These are phyloP conservation scores for Ostrea edulis DNA, from an alignment of 1,140 invertebrate species.

Conservation along the genomic window DNA sequence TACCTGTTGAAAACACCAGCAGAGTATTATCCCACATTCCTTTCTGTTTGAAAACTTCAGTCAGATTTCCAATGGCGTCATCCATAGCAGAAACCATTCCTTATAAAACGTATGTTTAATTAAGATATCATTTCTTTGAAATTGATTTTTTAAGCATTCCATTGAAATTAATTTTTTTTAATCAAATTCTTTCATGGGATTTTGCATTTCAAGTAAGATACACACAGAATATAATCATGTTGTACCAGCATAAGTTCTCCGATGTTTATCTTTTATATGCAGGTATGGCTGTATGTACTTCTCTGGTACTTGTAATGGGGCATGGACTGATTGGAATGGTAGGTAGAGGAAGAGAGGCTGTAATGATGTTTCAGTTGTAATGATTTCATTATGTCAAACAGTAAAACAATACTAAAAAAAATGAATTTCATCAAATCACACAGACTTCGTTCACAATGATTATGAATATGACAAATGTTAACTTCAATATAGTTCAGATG, in stretches of 20 bases:
- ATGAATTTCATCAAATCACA: too few relatives aligned
- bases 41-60: slow-evolving; percentile 76
- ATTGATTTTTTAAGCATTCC: too few relatives aligned
- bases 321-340: slow-evolving; percentile 74
- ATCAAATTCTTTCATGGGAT: too few relatives aligned
- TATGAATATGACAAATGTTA: too few relatives aligned
- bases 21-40: slow-evolving; percentile 80
- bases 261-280: slow-evolving; percentile 72
- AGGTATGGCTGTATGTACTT: slow-evolving; percentile 72
- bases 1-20: slow-evolving; percentile 73
- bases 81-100: slow-evolving; percentile 81
- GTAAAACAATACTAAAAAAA: too few relatives aligned
- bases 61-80: slow-evolving; percentile 80
- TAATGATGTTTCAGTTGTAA: slow-evolving; percentile 24
- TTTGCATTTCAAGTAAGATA: neutral
- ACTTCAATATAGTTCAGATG: too few relatives aligned
- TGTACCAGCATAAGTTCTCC: slow-evolving; percentile 75
- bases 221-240: neutral
- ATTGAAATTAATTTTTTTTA: too few relatives aligned
- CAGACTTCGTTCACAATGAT: too few relatives aligned
- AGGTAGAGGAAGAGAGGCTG: slow-evolving; percentile 76
- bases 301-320: slow-evolving; percentile 74
- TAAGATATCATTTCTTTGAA: too few relatives aligned
- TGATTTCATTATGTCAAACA: neutral
- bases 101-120: slow-evolving; percentile 58